Evolutionary conservation across 2,113 vertebrate species (phyloP).

Genomic region (Phylloscopus trochilus): DNA sequence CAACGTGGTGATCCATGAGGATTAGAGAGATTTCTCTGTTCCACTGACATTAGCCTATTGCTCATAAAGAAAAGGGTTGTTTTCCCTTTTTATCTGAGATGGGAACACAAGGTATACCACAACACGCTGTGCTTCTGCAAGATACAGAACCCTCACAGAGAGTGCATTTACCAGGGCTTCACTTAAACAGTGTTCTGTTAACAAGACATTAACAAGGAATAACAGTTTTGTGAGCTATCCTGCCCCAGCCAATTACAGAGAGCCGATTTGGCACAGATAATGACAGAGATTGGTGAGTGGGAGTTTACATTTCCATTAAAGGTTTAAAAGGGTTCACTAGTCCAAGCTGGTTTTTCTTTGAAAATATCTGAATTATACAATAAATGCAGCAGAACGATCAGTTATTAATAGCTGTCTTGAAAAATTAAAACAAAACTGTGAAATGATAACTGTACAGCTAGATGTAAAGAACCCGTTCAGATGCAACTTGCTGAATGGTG

Average conservation of each 20-base stretch:
- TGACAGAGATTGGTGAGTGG: background rate
- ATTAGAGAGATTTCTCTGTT: background rate
- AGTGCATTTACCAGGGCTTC: background rate
- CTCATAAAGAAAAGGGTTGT: background rate
- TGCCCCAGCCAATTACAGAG: background rate
- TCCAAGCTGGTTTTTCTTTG: constrained; percentile 16
- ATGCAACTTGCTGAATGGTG: background rate
- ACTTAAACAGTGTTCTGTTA: background rate
- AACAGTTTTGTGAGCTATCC: background rate
- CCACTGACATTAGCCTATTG: background rate
- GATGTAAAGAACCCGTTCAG: background rate
- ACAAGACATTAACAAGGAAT: background rate
- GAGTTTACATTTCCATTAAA: constrained; percentile 17
- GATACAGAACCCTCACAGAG: background rate
- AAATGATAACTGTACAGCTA: background rate
- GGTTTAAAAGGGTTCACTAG: constrained; percentile 6
- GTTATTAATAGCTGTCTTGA: constrained; percentile 7
- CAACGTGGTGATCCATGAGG: background rate
- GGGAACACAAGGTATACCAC: background rate
- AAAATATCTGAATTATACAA: constrained; percentile 24
- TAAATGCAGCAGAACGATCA: background rate
- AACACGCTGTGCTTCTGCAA: background rate
- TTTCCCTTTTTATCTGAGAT: background rate
- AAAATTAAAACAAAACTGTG: background rate
- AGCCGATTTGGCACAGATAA: background rate